Percentiles rank a stretch among this genome's conserved stretches.
These are phyloP conservation scores for Coelopa frigida DNA, from an alignment of 1,140 invertebrate species.

Conservation along the genomic window DNA sequence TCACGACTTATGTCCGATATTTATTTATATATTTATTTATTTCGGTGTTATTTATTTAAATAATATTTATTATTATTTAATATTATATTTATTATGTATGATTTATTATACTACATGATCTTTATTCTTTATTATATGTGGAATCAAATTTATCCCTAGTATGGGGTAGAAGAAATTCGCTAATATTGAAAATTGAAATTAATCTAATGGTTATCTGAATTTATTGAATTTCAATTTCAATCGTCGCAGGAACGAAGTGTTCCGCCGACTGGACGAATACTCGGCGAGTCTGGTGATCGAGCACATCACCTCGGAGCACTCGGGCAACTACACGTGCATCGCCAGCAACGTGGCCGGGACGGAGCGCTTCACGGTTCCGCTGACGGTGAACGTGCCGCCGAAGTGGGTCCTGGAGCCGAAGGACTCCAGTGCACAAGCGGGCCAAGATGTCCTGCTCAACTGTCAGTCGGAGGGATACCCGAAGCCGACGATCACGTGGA, in stretches of 20 bases:
- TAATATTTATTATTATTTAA: too few species aligned
- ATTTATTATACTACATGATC: too few species aligned
- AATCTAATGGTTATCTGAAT: neutral
- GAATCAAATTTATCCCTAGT: too few species aligned
- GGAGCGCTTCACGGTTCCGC: slow-evolving; percentile 62
- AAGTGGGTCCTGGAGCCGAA: slow-evolving; percentile 84
- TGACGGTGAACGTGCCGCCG: slow-evolving; percentile 84
- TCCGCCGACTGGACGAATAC: slow-evolving; percentile 72
- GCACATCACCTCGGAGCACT: slow-evolving; percentile 72
- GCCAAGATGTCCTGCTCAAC: slow-evolving; percentile 73
- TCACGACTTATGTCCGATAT: too few species aligned
- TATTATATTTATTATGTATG: too few species aligned
- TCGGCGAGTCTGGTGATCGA: slow-evolving; percentile 84
- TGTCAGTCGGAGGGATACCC: slow-evolving; percentile 90
- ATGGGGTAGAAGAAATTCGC: too few species aligned
- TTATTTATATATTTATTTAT: too few species aligned
- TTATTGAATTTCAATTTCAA: neutral
- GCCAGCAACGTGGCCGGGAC: slow-evolving; percentile 76
- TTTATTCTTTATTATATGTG: too few species aligned
- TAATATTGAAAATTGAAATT: too few species aligned
- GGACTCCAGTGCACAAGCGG: slow-evolving; percentile 78
- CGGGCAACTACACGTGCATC: slow-evolving; percentile 83
- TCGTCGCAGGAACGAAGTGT: slow-evolving; percentile 43
- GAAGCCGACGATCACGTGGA: slow-evolving; percentile 80
- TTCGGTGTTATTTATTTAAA: too few species aligned